A percentile compares a stretch with the other conserved stretches of the same genome.
Evolutionary conservation across 2,113 vertebrate species (phyloP).

Genomic region (Cavia porcellus): DNA sequence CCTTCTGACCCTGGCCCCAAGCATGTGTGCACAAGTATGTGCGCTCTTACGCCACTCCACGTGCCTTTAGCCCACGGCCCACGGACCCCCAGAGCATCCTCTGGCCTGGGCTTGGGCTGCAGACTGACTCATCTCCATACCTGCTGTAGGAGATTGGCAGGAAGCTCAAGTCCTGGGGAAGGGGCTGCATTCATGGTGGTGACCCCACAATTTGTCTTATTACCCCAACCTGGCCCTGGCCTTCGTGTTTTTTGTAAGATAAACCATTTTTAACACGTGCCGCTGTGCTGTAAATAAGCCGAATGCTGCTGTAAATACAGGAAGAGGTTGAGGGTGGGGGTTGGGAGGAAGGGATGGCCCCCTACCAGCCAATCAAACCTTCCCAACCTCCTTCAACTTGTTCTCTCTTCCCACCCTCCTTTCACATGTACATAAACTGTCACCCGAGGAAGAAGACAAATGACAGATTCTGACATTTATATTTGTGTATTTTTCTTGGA

Average conservation of each 20-base stretch:
- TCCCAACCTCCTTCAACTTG: constrained; percentile 8
- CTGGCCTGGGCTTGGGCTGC: background rate
- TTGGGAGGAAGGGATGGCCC: background rate
- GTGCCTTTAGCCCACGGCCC: constrained; percentile 79
- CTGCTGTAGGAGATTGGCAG: background rate
- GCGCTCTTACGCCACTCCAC: constrained; percentile 48
- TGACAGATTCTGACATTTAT: constrained; percentile 87
- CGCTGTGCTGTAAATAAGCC: constrained; percentile 81
- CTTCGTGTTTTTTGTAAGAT: constrained; percentile 83
- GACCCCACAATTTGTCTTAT: constrained; percentile 72
- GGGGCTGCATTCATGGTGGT: constrained; percentile 2
- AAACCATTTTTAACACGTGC: constrained; percentile 82
- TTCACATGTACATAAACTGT: constrained; percentile 89
- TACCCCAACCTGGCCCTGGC: constrained; percentile 40
- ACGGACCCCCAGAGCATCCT: constrained; percentile 24
- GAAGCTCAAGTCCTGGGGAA: background rate
- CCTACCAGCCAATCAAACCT: constrained; percentile 45
- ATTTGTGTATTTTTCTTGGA: constrained; percentile 88
- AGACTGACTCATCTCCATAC: background rate
- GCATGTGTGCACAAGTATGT: accelerated
- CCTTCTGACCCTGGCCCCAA: constrained; percentile 90
- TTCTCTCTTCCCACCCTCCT: constrained; percentile 55
- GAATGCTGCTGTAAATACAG: constrained; percentile 80
- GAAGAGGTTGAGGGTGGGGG: constrained; percentile 62
- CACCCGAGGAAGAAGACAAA: constrained; percentile 76